Conservation (phyloP, 2,113 vertebrate genomes). For the Tinamus guttatus region DNA sequence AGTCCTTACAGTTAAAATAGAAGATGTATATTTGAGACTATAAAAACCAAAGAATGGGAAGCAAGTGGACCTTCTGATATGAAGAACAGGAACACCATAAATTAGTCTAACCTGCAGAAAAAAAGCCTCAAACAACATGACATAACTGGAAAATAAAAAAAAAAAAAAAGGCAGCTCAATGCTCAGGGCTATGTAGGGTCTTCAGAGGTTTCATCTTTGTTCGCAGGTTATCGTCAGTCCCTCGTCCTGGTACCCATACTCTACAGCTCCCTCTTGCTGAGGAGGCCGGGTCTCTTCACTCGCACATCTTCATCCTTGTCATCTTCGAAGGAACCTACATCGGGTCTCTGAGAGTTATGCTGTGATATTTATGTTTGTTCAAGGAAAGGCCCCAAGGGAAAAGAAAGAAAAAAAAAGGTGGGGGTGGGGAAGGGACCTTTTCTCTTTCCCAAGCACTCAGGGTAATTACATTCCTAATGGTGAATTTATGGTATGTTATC, state of each 20-base stretch:
- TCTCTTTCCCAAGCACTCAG: constrained; percentile 8
- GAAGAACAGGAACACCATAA: not conserved
- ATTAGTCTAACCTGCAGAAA: not conserved
- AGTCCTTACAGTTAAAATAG: not conserved
- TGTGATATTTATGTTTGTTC: constrained; percentile 26
- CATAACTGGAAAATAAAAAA: not conserved
- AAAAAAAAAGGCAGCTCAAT: not conserved
- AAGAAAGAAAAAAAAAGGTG: not conserved
- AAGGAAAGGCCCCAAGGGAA: not conserved
- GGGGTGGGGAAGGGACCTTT: not conserved
- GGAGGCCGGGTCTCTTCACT: not conserved
- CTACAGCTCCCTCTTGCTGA: constrained; percentile 12
- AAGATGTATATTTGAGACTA: accelerated
- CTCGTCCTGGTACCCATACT: not conserved
- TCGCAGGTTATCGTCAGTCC: not conserved
- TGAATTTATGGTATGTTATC: constrained; percentile 47
- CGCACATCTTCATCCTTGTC: not conserved
- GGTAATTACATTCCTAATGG: constrained; percentile 19
- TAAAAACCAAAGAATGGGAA: not conserved
- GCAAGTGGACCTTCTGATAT: not conserved
- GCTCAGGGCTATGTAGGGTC: not conserved
- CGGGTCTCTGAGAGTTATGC: not conserved
- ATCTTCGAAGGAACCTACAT: not conserved
- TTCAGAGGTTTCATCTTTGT: constrained; percentile 14
- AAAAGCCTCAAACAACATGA: not conserved